Evolutionary conservation across 2,113 vertebrate species (phyloP).

Genomic region (Ochotona princeps): DNA sequence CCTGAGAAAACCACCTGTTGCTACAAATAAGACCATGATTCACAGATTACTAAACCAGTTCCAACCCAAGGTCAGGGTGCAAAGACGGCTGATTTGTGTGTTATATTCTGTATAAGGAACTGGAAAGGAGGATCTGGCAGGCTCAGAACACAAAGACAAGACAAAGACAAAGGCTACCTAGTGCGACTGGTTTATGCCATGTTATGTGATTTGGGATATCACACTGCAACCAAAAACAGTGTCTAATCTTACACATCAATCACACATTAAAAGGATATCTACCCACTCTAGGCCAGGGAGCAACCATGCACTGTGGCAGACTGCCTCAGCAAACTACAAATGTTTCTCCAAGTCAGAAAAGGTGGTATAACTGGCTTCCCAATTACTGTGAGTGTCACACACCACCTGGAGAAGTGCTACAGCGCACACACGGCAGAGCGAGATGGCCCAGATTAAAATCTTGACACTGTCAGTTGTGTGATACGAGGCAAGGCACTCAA

Average conservation of each 20-base stretch:
- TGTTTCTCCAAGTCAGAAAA: background rate
- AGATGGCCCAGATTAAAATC: background rate
- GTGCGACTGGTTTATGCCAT: too few species aligned
- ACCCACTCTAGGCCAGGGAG: background rate
- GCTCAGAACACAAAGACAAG: too few species aligned
- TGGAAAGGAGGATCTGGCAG: too few species aligned
- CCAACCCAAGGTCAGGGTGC: background rate
- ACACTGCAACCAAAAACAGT: too few species aligned
- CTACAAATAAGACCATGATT: conserved; percentile 31
- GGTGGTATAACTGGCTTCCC: background rate
- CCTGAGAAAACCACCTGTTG: conserved; percentile 45
- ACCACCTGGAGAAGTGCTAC: background rate
- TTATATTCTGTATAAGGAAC: too few species aligned
- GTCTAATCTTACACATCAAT: too few species aligned
- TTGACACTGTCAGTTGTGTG: background rate
- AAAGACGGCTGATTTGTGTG: too few species aligned
- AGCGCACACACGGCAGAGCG: background rate
- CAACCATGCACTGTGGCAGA: too few species aligned
- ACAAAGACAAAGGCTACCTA: too few species aligned
- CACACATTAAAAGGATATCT: background rate
- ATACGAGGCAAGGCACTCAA: background rate
- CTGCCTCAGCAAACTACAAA: background rate
- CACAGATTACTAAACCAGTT: background rate
- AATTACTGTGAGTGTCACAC: background rate
- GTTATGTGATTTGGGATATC: too few species aligned